Base-by-base conservation (phyloP, 2,888 invertebrate species). In the Andrena marginata region DNA sequence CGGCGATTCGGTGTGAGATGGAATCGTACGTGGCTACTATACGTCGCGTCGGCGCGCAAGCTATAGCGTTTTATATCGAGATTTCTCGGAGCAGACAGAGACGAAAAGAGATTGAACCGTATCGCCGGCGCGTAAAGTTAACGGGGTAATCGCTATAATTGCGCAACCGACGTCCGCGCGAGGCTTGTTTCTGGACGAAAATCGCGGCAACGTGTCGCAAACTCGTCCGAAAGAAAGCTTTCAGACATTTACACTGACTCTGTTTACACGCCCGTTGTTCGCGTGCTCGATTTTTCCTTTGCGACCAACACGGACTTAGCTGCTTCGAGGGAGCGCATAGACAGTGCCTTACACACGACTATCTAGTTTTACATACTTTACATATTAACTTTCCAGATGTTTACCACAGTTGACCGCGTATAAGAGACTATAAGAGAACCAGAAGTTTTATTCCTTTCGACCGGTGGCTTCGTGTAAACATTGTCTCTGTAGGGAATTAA, bases 321-420 rank as follows among this genome's bases (percentile, higher is more conserved):
- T 80, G 85, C 80, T 88, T 85, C 64, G 67, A 83, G 48, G 80
- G 82, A 87, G 81, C 84, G 84, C 81, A 88, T 88, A 89, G 88
- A 88, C 88, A 88, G 88, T 88, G 88, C 88, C 88, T 88, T 88
- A 88, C 80, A 88, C 80, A 82, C 74, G 68, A 81, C 76, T 80
- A 82, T 77, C 78, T 82, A 89, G 80, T 85, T 87, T 89, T 89
- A 89, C 84, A 82, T 26, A 70, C 76, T 71, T 73, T 74, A 89
- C 76, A 71, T 77, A 89, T 85, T 87, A 69, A 82, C 85, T 84
- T 82, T 84, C 82, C 85, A 89, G 87, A 89, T 89, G 74, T 87
- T 87, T 89, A 87, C 87, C 80, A 86, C 80, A 88, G 84, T 84
- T 84, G 84, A 86, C 73, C 68, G 67, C 71, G 71, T 82, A 75